Evolutionary conservation across 2,888 invertebrate species (phyloP), one percentile per base, ranked within the genome.

Genomic region (Ectropis crepuscularia): DNA sequence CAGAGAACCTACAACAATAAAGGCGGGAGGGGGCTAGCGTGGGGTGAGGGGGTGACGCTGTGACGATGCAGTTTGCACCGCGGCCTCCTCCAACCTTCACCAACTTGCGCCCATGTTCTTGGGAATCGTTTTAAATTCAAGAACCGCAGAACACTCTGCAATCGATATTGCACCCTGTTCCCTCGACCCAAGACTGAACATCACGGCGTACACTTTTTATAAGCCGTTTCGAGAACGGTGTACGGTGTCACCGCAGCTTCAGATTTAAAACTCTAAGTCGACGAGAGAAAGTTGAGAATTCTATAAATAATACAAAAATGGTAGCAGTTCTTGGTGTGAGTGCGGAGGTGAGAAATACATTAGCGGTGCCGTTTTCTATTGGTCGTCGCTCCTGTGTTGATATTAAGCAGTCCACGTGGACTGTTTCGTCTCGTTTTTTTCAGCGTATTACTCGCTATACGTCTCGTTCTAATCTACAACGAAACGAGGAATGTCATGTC

Each of bases 261-360:
- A 80, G 80, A 89, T 85, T 89, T 82, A 77, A 84, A 84, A 85
- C 89, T 82, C 79, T 90, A 85, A 69, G 51, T 39, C 60, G 7
- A 73, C 45, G 71, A 41, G 53, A 54, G 75, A 90, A 84, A 87
- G 91, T 85, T 84, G 81, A 88, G 74, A 88, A 82, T 89, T 79
- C 83, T 74, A 78, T 84, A 80, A 81, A 81, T 83, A 79, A 81
- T 85, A 69, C 74, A 83, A 80, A 86, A 88, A 86, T 87, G 84
- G 85, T 85, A 86, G 82, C 82, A 74, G 81, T 81, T 82, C 81
- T 86, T 87, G 87, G 90, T 91, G 90, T 92, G 92, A 89, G 92
- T 91, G 91, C 90, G 90, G 91, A 93, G 93, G 92, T 93, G 93
- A 93, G 93, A 93, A 93, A 93, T 93, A 93, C 93, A 93, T 93